Evolutionary conservation across 1,140 invertebrate species (phyloP).

Genomic region (Drosophila lini): DNA sequence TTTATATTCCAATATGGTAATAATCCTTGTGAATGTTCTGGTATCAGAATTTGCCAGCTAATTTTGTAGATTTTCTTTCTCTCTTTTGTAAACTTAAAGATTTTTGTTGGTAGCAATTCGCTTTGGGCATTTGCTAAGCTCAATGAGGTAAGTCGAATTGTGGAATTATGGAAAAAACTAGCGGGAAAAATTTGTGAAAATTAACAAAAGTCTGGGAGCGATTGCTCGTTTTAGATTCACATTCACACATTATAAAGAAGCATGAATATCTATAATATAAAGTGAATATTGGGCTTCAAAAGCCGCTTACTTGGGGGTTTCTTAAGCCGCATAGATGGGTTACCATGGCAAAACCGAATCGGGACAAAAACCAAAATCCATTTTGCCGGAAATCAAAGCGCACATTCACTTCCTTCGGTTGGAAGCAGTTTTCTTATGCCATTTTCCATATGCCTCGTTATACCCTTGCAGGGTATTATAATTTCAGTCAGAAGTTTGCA

Average conservation of each 20-base stretch:
- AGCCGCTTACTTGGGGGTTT: constrained; percentile 6
- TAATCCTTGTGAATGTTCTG: neutral
- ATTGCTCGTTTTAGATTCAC: neutral
- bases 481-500: too few relatives aligned
- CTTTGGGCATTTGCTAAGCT: constrained; percentile 16
- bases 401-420: constrained; percentile 6
- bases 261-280: too few relatives aligned
- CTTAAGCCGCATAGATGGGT: constrained; percentile 5
- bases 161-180: constrained; percentile 1
- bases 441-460: constrained; percentile 9
- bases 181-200: constrained; percentile 7
- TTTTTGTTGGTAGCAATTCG: constrained; percentile 2
- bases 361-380: neutral
- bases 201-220: neutral
- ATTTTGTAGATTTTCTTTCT: neutral
- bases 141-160: constrained; percentile 9
- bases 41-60: neutral
- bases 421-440: constrained; percentile 9
- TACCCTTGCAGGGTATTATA: too few relatives aligned
- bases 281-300: constrained; percentile 13
- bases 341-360: constrained; percentile 13
- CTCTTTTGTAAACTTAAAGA: neutral
- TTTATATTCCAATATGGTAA: neutral
- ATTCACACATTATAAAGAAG: neutral
- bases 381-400: constrained; percentile 20